These are phyloP conservation scores for Ruditapes philippinarum DNA, from an alignment of 1,140 invertebrate species.

Conservation along the genomic window DNA sequence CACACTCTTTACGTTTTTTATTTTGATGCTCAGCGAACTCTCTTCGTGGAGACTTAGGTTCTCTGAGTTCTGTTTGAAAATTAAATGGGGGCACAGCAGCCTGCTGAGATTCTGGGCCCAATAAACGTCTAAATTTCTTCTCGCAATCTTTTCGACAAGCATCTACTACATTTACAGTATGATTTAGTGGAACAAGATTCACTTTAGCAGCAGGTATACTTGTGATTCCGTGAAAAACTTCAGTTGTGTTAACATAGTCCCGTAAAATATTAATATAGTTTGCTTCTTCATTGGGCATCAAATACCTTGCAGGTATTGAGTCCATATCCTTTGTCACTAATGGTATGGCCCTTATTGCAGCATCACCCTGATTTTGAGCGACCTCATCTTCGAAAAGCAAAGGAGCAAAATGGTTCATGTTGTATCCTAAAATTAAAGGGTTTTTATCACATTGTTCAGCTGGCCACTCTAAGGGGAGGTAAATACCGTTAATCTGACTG, in stretches of 20 bases:
- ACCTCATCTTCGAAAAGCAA: slow-evolving; percentile 86
- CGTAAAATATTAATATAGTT: slow-evolving; percentile 73
- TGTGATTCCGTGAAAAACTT: slow-evolving; percentile 68
- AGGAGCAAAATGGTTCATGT: slow-evolving; percentile 95
- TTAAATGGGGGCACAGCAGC: background rate
- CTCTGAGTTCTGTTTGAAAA: background rate
- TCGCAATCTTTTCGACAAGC: slow-evolving; percentile 71
- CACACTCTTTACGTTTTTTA: background rate
- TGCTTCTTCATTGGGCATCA: slow-evolving; percentile 77
- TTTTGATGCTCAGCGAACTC: background rate
- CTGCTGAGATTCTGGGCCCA: background rate
- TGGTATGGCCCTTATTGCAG: slow-evolving; percentile 69
- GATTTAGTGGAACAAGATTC: slow-evolving; percentile 61
- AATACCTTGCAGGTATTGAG: slow-evolving; percentile 76
- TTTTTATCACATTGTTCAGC: slow-evolving; percentile 89
- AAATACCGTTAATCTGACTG: slow-evolving; percentile 93
- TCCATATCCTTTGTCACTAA: slow-evolving; percentile 75
- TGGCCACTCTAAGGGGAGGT: slow-evolving; percentile 92
- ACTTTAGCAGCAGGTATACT: slow-evolving; percentile 75
- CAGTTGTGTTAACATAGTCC: slow-evolving; percentile 78
- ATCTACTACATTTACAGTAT: slow-evolving; percentile 73
- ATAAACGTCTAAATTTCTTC: slow-evolving; percentile 24
- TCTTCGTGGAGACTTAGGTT: background rate
- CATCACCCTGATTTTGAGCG: background rate
- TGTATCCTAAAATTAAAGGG: slow-evolving; percentile 91